Base-by-base conservation (phyloP, 35 echinoderm and acorn worm species). In the Eucidaris tribuloides region DNA sequence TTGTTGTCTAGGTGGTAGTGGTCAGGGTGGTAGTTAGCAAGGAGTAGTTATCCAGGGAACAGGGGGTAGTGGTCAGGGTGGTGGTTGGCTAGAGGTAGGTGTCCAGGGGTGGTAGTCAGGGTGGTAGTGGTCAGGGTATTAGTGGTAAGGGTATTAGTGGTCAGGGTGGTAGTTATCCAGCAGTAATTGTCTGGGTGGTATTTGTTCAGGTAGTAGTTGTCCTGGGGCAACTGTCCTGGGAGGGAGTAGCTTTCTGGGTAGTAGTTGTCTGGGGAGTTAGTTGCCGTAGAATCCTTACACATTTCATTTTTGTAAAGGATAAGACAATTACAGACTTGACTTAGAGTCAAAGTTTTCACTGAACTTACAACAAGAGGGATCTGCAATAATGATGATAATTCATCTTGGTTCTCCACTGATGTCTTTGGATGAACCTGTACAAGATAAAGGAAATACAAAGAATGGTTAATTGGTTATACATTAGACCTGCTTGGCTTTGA, bases 401-500 rank as follows among this genome's bases (percentile, higher is more conserved):
- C 94, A 89, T 97, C 85, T 70, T 92, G 89, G 44, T 97, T 86
- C 62, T 82, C 89, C 39, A 97, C 35, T 79, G 76, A 72, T 46
- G 94, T 97, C 81, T 97, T 97, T 15, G 94, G 94, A 81, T 97
- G 94, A 22, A 92, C 94, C 94, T 97, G 35, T 60, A 46, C 6
- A 60, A 32, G 19, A n/a, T n/a, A n/a, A n/a, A 44, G 76, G 41
- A 83, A 32, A 29, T 35, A 18, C 23, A 62, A 64, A 7, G 32
- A 24, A 42, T 0, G 3, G 5, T 34, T 55, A 0, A 56, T 55
- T 3, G n/a, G n/a, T n/a, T n/a, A n/a, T n/a, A n/a, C n/a, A n/a
- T n/a, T n/a, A n/a, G n/a, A n/a, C n/a, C n/a, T n/a, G n/a, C n/a
- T n/a, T n/a, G n/a, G n/a, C n/a, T n/a, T n/a, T n/a, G n/a, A n/a